A percentile compares a stretch with the other conserved stretches of the same genome.
These are phyloP conservation scores for Hemicrepidius hirtus DNA, from an alignment of 2,888 invertebrate genomes.

Conservation along the genomic window DNA sequence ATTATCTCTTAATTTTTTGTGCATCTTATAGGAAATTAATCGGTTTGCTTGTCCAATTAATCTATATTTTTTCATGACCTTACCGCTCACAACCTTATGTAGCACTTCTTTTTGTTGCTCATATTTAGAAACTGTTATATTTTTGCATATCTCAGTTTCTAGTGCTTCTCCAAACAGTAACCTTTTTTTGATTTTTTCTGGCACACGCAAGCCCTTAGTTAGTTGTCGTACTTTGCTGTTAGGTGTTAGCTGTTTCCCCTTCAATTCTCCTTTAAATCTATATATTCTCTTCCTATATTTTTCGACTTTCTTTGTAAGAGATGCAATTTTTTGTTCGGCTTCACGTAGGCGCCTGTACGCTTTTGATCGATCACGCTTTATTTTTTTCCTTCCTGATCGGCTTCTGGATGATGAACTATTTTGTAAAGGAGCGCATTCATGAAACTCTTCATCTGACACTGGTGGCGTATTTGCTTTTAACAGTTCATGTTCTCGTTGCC, in stretches of 20 bases:
- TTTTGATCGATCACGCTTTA: background rate
- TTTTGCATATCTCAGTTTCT: background rate
- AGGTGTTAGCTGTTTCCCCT: background rate
- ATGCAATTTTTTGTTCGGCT: background rate
- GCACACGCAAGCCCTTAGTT: background rate
- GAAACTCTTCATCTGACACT: background rate
- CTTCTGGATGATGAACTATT: background rate
- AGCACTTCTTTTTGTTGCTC: background rate
- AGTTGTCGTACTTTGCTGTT: background rate
- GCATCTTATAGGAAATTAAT: background rate
- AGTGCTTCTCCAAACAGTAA: background rate
- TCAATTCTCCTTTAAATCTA: background rate
- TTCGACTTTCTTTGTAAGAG: background rate
- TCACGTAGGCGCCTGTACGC: background rate
- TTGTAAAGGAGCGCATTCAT: background rate
- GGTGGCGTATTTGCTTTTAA: background rate
- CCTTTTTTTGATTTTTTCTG: background rate
- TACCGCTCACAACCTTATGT: background rate
- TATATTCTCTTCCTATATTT: background rate
- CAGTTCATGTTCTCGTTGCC: background rate
- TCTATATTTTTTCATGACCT: background rate
- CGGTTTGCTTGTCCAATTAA: background rate
- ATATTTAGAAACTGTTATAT: background rate
- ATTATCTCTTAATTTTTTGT: background rate
- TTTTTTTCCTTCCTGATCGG: background rate